These are phyloP conservation scores for Pocota personata DNA, from an alignment of 2,888 invertebrate genomes.

Conservation along the genomic window DNA sequence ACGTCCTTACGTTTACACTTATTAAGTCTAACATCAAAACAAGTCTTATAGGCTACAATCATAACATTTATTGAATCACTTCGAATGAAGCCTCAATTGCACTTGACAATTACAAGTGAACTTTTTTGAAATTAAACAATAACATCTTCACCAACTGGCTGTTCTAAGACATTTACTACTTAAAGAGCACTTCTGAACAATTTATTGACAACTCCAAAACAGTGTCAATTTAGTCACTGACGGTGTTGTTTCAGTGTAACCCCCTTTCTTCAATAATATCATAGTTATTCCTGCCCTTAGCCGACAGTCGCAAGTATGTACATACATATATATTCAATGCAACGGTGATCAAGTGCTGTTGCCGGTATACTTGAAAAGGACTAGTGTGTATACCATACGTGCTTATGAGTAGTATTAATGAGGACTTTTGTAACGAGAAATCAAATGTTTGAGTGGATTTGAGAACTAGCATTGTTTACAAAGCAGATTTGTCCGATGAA, in stretches of 20 bases:
- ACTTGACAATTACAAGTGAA: conserved; percentile 7
- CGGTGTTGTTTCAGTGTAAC: conserved; percentile 24
- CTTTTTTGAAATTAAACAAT: conserved; percentile 9
- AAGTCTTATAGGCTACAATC: no score
- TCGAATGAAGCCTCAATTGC: background rate
- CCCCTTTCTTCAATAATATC: conserved; percentile 23
- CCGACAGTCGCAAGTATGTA: conserved; percentile 26
- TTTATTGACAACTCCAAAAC: conserved; percentile 48
- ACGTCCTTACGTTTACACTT: no score
- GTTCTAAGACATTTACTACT: conserved; percentile 2
- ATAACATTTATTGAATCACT: background rate
- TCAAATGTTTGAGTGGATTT: conserved; percentile 42
- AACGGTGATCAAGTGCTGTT: conserved; percentile 51
- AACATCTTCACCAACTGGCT: conserved; percentile 37
- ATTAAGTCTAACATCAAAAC: no score
- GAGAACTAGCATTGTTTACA: conserved; percentile 52
- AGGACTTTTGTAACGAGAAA: conserved; percentile 39
- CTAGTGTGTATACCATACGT: conserved; percentile 53
- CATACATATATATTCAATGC: conserved; percentile 35
- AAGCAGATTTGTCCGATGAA: conserved; percentile 54
- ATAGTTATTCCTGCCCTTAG: conserved; percentile 33
- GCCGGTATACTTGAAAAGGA: conserved; percentile 40
- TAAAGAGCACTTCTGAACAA: conserved; percentile 31
- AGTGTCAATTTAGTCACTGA: conserved; percentile 48
- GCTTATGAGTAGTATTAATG: conserved; percentile 58